Conservation (phyloP, 2,888 invertebrate genomes). For the Psylliodes chrysocephalus region DNA sequence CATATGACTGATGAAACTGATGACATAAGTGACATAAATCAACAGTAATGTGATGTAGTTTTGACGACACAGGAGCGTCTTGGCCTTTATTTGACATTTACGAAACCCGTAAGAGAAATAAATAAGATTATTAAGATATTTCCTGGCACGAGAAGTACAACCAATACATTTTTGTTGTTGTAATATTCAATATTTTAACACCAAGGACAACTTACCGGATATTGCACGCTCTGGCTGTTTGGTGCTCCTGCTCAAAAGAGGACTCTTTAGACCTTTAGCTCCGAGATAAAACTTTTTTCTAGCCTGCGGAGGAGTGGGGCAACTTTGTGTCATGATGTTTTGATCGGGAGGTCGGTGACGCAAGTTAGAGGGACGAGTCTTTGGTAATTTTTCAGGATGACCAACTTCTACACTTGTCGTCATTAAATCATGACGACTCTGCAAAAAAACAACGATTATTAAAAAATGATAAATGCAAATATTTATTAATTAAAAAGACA, state of each 20-base stretch:
- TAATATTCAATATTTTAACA: no score
- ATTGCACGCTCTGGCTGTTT: conserved; percentile 70
- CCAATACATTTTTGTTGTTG: no score
- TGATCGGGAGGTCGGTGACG: conserved; percentile 57
- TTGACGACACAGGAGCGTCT: no score
- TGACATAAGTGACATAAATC: no score
- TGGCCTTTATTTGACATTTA: no score
- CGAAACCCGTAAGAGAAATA: no score
- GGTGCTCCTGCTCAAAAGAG: conserved; percentile 71
- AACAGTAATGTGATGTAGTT: no score
- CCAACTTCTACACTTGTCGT: conserved; percentile 54
- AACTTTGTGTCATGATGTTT: conserved; percentile 76
- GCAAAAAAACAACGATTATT: conserved; percentile 22
- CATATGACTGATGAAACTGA: no score
- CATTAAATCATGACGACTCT: conserved; percentile 55
- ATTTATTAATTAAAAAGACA: no score
- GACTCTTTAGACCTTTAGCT: conserved; percentile 81
- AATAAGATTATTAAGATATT: no score
- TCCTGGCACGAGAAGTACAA: no score
- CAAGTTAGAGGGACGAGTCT: conserved; percentile 69
- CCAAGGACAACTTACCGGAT: conserved; percentile 75
- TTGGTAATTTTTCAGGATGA: conserved; percentile 70
- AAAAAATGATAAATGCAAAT: background rate
- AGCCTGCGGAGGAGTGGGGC: conserved; percentile 82
- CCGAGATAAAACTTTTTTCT: conserved; percentile 85